Evolutionary conservation across 2,888 invertebrate genomes (phyloP).

Genomic region (Hyles lineata): DNA sequence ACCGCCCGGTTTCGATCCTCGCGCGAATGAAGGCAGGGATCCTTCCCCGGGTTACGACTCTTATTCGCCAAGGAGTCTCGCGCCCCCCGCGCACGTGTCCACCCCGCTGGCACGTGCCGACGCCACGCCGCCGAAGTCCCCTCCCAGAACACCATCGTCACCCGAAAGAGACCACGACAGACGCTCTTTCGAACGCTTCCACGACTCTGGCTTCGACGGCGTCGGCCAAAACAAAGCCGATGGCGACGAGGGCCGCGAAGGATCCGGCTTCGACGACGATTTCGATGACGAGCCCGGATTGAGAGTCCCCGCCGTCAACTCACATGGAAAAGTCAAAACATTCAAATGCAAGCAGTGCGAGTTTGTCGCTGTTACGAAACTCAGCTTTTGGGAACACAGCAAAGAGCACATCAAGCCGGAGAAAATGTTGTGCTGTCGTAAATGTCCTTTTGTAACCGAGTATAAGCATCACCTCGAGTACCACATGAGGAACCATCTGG

Average conservation of each 20-base stretch:
- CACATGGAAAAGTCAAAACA: constrained; percentile 93
- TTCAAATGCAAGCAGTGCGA: constrained; percentile 97
- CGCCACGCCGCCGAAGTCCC: constrained; percentile 79
- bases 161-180: constrained; percentile 67
- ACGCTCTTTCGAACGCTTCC: constrained; percentile 72
- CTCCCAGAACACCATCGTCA: constrained; percentile 68
- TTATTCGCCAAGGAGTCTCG: constrained; percentile 67
- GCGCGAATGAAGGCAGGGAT: constrained; percentile 65
- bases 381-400: constrained; percentile 97
- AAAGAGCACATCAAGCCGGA: constrained; percentile 96
- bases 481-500: constrained; percentile 97
- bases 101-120: constrained; percentile 69
- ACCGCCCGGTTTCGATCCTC: constrained; percentile 84
- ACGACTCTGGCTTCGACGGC: constrained; percentile 82
- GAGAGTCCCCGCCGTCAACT: constrained; percentile 87
- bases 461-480: constrained; percentile 99
- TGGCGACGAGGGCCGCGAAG: constrained; percentile 76
- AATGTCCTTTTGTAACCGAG: constrained; percentile 98
- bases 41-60: constrained; percentile 67
- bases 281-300: constrained; percentile 85
- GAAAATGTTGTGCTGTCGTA: constrained; percentile 94
- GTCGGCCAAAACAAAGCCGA: constrained; percentile 62
- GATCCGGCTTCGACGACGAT: constrained; percentile 79
- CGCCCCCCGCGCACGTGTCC: constrained; percentile 68
- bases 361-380: constrained; percentile 93